These are phyloP conservation scores for Paramacrobiotus metropolitanus DNA, from an alignment of 1,140 invertebrate genomes.

Conservation along the genomic window DNA sequence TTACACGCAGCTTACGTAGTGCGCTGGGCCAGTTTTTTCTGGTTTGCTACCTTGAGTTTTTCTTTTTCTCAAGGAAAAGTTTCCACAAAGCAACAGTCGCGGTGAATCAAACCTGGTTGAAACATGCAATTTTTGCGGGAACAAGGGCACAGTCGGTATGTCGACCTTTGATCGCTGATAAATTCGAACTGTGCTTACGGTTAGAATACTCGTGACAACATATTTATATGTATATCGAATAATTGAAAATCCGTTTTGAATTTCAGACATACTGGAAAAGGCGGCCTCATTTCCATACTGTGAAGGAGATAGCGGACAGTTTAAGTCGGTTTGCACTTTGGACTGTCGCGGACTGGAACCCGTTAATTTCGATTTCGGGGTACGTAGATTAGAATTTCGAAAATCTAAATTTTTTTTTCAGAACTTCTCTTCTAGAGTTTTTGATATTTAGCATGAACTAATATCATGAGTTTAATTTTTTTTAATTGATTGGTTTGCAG, in stretches of 20 bases:
- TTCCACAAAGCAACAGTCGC: not conserved
- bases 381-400: not conserved
- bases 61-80: not conserved
- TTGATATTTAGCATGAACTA: no score
- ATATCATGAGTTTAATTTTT: no score
- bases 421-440: no score
- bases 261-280: not conserved
- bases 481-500: no score
- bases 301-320: not conserved
- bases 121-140: not conserved
- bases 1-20: no score
- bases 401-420: no score
- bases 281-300: not conserved
- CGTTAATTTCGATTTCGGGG: not conserved
- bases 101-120: not conserved
- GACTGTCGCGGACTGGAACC: constrained; percentile 2
- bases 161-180: not conserved
- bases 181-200: not conserved
- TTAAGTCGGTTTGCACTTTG: not conserved
- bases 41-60: not conserved
- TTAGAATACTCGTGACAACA: not conserved
- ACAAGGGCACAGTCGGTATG: not conserved
- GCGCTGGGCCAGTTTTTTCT: not conserved
- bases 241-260: not conserved
- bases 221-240: no score